A percentile compares a stretch with the other conserved stretches of the same genome.
phyloP scores from a whole-genome alignment of 2,888 invertebrate genomes.

The Ctenicera cuprea region DNA sequence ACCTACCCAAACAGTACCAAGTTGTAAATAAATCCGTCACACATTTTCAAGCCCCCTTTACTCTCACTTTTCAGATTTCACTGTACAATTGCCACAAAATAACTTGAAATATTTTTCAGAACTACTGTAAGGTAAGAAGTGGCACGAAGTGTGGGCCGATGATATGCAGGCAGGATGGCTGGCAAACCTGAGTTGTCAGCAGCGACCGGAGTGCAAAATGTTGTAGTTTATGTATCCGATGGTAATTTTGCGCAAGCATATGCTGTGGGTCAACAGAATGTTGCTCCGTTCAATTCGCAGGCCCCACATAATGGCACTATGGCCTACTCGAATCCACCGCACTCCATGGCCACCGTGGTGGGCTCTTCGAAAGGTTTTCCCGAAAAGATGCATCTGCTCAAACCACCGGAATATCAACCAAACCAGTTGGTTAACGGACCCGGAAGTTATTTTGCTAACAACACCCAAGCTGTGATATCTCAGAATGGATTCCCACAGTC shows the following conservation, averaged over 20 bases:
- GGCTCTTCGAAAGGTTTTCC: conserved; percentile 62
- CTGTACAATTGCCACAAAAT: background rate
- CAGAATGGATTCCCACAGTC: conserved; percentile 68
- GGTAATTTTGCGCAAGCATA: conserved; percentile 76
- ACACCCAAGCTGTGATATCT: conserved; percentile 65
- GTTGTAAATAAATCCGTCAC: conserved; percentile 34
- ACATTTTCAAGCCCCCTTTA: background rate
- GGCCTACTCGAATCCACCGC: conserved; percentile 62
- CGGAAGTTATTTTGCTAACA: conserved; percentile 54
- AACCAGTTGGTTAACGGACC: conserved; percentile 57
- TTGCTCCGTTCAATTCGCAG: conserved; percentile 59
- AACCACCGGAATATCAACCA: conserved; percentile 60
- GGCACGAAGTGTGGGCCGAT: conserved; percentile 77
- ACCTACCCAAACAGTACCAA: conserved; percentile 6
- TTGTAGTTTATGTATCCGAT: conserved; percentile 77
- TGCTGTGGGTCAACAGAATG: conserved; percentile 74
- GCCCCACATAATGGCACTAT: conserved; percentile 72
- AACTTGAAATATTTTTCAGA: conserved; percentile 62
- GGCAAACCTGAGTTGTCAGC: conserved; percentile 85
- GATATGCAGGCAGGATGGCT: conserved; percentile 86
- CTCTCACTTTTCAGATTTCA: background rate
- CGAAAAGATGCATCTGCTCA: conserved; percentile 60
- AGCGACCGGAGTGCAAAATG: conserved; percentile 74
- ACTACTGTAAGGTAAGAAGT: conserved; percentile 68
- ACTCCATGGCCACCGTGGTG: conserved; percentile 68